Conservation (phyloP, 2,888 invertebrate species). For the Apodemia zela region DNA sequence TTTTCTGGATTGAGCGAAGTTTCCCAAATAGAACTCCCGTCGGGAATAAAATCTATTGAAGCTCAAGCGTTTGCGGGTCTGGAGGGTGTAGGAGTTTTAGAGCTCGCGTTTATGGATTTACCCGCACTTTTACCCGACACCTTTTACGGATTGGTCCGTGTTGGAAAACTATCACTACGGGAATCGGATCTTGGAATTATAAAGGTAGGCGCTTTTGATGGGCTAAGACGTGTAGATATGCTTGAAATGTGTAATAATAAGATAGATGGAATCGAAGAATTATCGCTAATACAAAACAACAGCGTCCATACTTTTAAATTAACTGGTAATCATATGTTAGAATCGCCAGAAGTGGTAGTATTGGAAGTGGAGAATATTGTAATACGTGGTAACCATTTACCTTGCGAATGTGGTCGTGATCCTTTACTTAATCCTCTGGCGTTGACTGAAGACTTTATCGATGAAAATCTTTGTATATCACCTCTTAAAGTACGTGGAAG, state of each 20-base stretch:
- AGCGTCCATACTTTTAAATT: slow-evolving; percentile 86
- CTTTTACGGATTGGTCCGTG: slow-evolving; percentile 88
- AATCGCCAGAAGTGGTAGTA: slow-evolving; percentile 87
- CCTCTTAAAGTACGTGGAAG: slow-evolving; percentile 91
- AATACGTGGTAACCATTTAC: slow-evolving; percentile 90
- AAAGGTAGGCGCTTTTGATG: slow-evolving; percentile 87
- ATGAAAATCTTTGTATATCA: slow-evolving; percentile 91
- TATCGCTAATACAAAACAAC: slow-evolving; percentile 85
- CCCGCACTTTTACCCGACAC: slow-evolving; percentile 85
- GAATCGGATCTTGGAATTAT: slow-evolving; percentile 91
- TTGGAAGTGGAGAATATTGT: slow-evolving; percentile 86
- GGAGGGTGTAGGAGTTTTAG: slow-evolving; percentile 89
- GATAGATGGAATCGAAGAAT: slow-evolving; percentile 89
- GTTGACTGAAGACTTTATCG: slow-evolving; percentile 83
- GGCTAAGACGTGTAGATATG: slow-evolving; percentile 85
- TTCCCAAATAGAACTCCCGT: slow-evolving; percentile 90
- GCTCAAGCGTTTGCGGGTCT: slow-evolving; percentile 90
- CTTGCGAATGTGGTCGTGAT: slow-evolving; percentile 92
- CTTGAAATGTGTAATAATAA: slow-evolving; percentile 91
- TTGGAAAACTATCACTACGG: slow-evolving; percentile 87
- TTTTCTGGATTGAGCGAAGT: slow-evolving; percentile 92
- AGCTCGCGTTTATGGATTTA: slow-evolving; percentile 91
- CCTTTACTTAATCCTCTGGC: slow-evolving; percentile 88
- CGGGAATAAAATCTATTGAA: slow-evolving; percentile 87
- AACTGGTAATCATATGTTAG: slow-evolving; percentile 91